These are phyloP conservation scores for Tragelaphus strepsiceros DNA, from an alignment of 2,113 vertebrate genomes.

Conservation along the genomic window DNA sequence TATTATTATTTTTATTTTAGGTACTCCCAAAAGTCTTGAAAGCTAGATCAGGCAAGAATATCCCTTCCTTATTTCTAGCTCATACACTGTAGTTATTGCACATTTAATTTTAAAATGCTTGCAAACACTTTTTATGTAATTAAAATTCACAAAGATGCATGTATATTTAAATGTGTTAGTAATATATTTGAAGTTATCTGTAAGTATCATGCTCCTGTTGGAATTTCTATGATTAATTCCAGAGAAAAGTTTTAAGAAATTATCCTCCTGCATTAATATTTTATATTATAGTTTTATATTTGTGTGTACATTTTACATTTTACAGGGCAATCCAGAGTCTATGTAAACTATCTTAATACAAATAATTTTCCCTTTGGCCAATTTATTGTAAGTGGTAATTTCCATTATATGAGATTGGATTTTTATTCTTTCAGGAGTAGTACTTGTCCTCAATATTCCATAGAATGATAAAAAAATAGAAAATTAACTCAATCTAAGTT, in stretches of 20 bases:
- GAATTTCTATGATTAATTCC: not conserved
- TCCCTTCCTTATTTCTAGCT: not conserved
- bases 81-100: not conserved
- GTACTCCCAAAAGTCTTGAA: not conserved
- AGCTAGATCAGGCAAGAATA: not conserved
- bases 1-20: not conserved
- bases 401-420: not conserved
- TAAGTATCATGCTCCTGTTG: not conserved
- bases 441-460: not conserved
- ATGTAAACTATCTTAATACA: not conserved
- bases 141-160: not conserved
- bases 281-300: not conserved
- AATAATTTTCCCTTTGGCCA: not conserved
- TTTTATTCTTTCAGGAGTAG: not conserved
- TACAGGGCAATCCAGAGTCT: not conserved
- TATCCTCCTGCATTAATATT: not conserved
- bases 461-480: not conserved
- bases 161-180: not conserved
- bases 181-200: not conserved
- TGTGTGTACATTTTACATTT: not conserved
- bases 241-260: not conserved
- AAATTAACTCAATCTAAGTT: not conserved
- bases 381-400: not conserved
- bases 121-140: not conserved
- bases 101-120: not conserved